phyloP scores from a whole-genome alignment of 2,797 vertebrate species.

The Perodicticus potto region DNA sequence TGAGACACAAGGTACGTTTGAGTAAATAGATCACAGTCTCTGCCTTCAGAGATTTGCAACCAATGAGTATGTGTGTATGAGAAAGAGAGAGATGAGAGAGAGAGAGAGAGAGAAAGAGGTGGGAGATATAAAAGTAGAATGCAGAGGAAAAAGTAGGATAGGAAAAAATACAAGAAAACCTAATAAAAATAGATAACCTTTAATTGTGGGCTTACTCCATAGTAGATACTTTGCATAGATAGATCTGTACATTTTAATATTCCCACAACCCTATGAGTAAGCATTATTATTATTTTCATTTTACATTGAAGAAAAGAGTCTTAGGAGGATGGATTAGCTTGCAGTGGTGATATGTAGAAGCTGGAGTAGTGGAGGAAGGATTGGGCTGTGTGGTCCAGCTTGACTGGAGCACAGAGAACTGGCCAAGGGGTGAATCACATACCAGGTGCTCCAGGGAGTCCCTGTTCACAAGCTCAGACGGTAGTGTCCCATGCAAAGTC shows the following conservation, averaged over 20 bases:
- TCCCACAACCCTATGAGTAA: neutral
- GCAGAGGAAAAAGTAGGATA: neutral
- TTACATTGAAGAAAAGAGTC: conserved; percentile 28
- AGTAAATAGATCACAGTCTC: neutral
- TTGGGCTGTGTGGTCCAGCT: neutral
- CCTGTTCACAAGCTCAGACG: neutral
- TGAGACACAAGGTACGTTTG: neutral
- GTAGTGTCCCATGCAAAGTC: neutral
- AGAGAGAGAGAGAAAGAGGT: neutral
- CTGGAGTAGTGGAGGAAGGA: neutral
- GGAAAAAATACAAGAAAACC: conserved; percentile 3
- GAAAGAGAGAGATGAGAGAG: neutral
- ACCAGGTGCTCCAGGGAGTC: neutral
- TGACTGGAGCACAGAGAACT: neutral
- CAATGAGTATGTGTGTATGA: neutral
- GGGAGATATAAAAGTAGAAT: neutral
- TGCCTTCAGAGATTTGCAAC: neutral
- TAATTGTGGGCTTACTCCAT: neutral
- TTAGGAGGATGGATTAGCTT: neutral
- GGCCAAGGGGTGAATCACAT: neutral
- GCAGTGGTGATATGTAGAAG: neutral
- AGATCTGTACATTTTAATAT: neutral
- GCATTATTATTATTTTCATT: neutral
- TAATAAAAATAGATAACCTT: conserved; percentile 20
- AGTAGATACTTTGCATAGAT: neutral